A percentile compares a stretch with the other conserved stretches of the same genome.
These are phyloP conservation scores for Agrenia bidenticulata DNA, from an alignment of 2,888 invertebrate species.

Conservation along the genomic window DNA sequence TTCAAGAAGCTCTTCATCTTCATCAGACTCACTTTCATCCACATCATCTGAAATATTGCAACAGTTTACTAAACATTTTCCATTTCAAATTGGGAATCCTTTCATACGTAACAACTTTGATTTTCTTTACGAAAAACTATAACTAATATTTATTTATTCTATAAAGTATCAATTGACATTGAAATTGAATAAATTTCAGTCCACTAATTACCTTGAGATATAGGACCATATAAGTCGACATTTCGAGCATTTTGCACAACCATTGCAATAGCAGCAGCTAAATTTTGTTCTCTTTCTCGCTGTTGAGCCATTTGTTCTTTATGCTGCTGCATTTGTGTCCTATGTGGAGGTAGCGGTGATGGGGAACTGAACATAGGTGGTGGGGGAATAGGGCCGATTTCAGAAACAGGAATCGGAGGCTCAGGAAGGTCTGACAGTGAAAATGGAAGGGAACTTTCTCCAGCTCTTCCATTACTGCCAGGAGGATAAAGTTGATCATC, in stretches of 20 bases:
- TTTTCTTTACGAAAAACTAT: not conserved
- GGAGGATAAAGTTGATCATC: slow-evolving; percentile 43
- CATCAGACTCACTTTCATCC: slow-evolving; percentile 58
- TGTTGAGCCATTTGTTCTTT: slow-evolving; percentile 50
- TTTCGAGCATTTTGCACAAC: slow-evolving; percentile 52
- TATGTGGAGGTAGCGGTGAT: slow-evolving; percentile 51
- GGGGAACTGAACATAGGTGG: slow-evolving; percentile 91
- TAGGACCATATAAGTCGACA: slow-evolving; percentile 44
- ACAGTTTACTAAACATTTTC: not conserved
- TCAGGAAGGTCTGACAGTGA: slow-evolving; percentile 85
- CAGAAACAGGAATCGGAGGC: slow-evolving; percentile 86
- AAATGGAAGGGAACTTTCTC: slow-evolving; percentile 57
- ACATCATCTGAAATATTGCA: slow-evolving; percentile 68
- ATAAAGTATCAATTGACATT: too few relatives aligned
- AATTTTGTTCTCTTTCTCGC: slow-evolving; percentile 52
- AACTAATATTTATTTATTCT: not conserved
- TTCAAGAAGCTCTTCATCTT: slow-evolving; percentile 59
- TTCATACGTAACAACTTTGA: not conserved
- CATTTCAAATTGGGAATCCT: not conserved
- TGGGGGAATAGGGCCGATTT: slow-evolving; percentile 90
- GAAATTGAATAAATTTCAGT: too few relatives aligned
- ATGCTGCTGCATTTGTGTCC: slow-evolving; percentile 62
- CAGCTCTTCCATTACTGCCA: slow-evolving; percentile 31
- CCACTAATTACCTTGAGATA: slow-evolving; percentile 38
- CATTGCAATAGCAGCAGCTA: slow-evolving; percentile 52